These are phyloP conservation scores for Pollenia angustigena DNA, from an alignment of 2,888 invertebrate species.

Conservation along the genomic window DNA sequence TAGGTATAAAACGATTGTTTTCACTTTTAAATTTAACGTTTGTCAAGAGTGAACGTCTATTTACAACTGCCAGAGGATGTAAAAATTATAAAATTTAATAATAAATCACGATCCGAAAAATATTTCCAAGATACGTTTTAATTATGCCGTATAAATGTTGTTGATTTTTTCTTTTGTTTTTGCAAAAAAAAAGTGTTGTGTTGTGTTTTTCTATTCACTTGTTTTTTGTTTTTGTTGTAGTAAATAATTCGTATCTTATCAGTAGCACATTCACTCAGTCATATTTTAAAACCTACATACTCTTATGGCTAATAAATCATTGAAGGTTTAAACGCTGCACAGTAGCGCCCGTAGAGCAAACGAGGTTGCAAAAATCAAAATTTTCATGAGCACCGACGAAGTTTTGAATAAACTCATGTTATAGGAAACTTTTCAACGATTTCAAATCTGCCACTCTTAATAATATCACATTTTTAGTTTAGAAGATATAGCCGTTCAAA, in stretches of 20 bases:
- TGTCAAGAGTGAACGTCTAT: conserved; percentile 51
- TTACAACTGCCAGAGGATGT: conserved; percentile 63
- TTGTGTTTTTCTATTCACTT: background rate
- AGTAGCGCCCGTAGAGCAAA: too few relatives aligned
- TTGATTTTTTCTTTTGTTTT: conserved; percentile 17
- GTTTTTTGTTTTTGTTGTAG: background rate
- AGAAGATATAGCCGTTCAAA: too few relatives aligned
- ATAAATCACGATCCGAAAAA: conserved; percentile 39
- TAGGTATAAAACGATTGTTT: background rate
- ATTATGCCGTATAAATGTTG: conserved; percentile 39
- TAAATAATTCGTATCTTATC: conserved; percentile 39
- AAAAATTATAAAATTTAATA: conserved; percentile 37
- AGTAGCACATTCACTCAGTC: conserved; percentile 1
- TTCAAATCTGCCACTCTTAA: too few relatives aligned
- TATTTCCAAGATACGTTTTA: conserved; percentile 38
- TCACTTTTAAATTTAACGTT: conserved; percentile 32
- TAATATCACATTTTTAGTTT: too few relatives aligned
- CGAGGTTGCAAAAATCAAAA: too few relatives aligned
- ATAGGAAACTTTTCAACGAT: too few relatives aligned
- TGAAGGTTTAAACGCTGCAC: too few relatives aligned
- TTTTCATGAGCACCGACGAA: too few relatives aligned
- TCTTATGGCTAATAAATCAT: too few relatives aligned
- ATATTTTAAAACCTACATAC: background rate
- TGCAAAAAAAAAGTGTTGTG: background rate
- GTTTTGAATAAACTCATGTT: too few relatives aligned